These are phyloP conservation scores for rat (Rattus norvegicus) DNA, from an alignment of 2,113 vertebrate species.

Conservation along the genomic window DNA sequence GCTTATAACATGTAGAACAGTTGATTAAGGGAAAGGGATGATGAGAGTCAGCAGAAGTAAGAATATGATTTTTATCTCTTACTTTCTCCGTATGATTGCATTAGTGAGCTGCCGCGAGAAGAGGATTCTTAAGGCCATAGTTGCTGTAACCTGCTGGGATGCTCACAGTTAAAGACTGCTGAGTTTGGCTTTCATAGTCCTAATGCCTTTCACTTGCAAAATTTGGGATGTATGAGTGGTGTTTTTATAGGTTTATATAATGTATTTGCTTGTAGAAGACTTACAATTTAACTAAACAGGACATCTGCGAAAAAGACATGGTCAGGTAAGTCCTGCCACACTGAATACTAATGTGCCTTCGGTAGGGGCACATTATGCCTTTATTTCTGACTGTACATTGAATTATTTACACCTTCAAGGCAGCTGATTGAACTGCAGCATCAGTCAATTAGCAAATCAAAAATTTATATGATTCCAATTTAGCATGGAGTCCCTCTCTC, in stretches of 20 bases:
- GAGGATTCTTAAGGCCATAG: slow-evolving; percentile 32
- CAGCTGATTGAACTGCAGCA: slow-evolving; percentile 97
- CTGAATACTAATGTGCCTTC: slow-evolving; percentile 83
- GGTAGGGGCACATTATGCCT: slow-evolving; percentile 84
- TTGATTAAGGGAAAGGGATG: slow-evolving; percentile 84
- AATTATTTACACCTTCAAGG: slow-evolving; percentile 99
- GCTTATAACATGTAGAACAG: slow-evolving; percentile 85
- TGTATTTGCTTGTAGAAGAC: slow-evolving; percentile 66
- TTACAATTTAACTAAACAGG: slow-evolving; percentile 81
- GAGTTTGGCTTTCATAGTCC: slow-evolving; percentile 62
- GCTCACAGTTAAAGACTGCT: slow-evolving; percentile 74
- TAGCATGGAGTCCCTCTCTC: slow-evolving; percentile 95
- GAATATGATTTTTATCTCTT: slow-evolving; percentile 80
- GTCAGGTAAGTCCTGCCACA: slow-evolving; percentile 81
- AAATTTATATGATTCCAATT: slow-evolving; percentile 99
- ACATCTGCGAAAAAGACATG: slow-evolving; percentile 79
- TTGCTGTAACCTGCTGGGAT: slow-evolving; percentile 59
- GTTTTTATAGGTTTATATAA: slow-evolving; percentile 75
- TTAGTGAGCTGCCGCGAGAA: slow-evolving; percentile 60
- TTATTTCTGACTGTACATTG: slow-evolving; percentile 92
- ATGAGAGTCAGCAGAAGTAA: slow-evolving; percentile 82
- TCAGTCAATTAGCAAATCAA: slow-evolving; percentile 99
- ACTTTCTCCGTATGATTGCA: slow-evolving; percentile 70
- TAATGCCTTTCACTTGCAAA: slow-evolving; percentile 70
- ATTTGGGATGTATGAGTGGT: slow-evolving; percentile 57